Percentiles rank a stretch among this genome's conserved stretches.
phyloP scores from a whole-genome alignment of 2,797 vertebrate species.

The Channallabes apus region DNA sequence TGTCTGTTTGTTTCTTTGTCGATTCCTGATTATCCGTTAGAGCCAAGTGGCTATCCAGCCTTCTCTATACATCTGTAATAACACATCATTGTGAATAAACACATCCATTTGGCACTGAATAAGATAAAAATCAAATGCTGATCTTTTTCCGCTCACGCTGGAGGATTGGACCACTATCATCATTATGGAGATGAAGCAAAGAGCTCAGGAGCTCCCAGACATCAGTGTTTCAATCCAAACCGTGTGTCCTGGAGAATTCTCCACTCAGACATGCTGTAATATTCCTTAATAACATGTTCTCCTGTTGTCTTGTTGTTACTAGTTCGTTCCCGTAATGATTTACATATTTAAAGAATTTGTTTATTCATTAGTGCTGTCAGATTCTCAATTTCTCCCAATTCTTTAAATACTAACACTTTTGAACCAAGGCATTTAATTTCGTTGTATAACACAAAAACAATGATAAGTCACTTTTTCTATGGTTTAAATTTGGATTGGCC shows the following conservation, averaged over 20 bases:
- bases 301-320: background rate
- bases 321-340: background rate
- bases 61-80: slow-evolving; percentile 71
- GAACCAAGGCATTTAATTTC: background rate
- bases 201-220: background rate
- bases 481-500: slow-evolving; percentile 17
- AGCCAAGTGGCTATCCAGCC: slow-evolving; percentile 72
- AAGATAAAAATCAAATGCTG: slow-evolving; percentile 58
- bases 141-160: slow-evolving; percentile 62
- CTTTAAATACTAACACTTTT: background rate
- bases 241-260: background rate
- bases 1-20: slow-evolving; percentile 64
- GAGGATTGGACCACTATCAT: slow-evolving; percentile 67
- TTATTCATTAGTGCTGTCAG: background rate
- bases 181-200: slow-evolving; percentile 69
- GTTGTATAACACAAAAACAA: slow-evolving; percentile 7
- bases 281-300: background rate
- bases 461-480: slow-evolving; percentile 25
- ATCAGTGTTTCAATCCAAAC: slow-evolving; percentile 11
- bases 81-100: slow-evolving; percentile 70
- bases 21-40: slow-evolving; percentile 62
- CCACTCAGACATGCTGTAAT: background rate
- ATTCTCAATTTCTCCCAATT: background rate
- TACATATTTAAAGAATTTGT: background rate
- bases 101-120: slow-evolving; percentile 66